Conservation (phyloP, 2,797 vertebrate genomes). For the Peromyscus attwateri region DNA sequence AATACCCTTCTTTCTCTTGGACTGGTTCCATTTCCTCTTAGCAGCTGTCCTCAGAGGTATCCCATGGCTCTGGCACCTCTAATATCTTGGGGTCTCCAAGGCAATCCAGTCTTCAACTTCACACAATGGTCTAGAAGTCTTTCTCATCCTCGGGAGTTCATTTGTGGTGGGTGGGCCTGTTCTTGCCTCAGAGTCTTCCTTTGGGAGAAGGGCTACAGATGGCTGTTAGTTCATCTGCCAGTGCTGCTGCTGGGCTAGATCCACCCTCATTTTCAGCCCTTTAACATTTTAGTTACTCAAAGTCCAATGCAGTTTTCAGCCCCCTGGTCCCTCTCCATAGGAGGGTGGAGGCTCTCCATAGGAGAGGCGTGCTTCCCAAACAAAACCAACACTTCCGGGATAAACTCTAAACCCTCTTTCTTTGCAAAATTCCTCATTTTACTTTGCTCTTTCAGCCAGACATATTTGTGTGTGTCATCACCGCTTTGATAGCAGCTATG, state of each 20-base stretch:
- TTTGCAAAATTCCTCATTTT: neutral
- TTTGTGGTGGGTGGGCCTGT: neutral
- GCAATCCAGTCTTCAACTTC: too few relatives aligned
- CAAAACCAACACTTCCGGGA: neutral
- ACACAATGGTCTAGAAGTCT: too few relatives aligned
- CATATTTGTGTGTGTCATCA: neutral
- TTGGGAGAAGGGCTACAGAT: neutral
- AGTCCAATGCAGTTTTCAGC: neutral
- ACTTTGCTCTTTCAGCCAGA: neutral
- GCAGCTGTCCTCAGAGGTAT: too few relatives aligned
- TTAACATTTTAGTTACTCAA: neutral
- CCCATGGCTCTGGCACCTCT: too few relatives aligned
- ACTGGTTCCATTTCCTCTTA: too few relatives aligned
- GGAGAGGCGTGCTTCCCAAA: neutral
- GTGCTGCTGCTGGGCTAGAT: neutral
- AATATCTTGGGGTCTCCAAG: too few relatives aligned
- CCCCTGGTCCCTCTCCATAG: neutral
- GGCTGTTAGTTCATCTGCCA: neutral
- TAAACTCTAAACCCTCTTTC: neutral
- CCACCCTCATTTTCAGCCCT: neutral
- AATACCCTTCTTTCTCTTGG: too few relatives aligned
- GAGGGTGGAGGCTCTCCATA: neutral
- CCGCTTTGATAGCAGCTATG: neutral
- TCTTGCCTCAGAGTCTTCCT: neutral
- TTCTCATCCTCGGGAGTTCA: neutral